Conservation (phyloP, 2,888 invertebrate genomes). For the Drosophila nr. medialis region DNA sequence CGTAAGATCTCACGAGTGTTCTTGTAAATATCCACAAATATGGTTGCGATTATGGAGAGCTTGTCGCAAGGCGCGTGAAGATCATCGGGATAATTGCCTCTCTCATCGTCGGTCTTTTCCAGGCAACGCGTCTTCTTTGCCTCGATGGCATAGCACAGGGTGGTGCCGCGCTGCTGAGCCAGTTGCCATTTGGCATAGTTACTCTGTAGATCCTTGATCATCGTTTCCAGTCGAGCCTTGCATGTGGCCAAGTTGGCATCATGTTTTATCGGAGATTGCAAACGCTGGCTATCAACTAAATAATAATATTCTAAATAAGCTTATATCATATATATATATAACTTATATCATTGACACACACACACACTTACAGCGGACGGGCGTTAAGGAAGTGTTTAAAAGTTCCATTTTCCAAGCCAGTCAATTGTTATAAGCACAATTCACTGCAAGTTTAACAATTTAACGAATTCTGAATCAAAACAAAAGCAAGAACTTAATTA, state of each 20-base stretch:
- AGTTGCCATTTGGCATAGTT: conserved; percentile 82
- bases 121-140: conserved; percentile 77
- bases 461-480: conserved; percentile 19
- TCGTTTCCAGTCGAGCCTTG: conserved; percentile 69
- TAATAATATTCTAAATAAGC: conserved; percentile 35
- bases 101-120: conserved; percentile 43
- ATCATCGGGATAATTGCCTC: conserved; percentile 69
- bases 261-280: conserved; percentile 41
- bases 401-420: conserved; percentile 12
- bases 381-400: conserved; percentile 62
- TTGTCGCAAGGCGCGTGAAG: conserved; percentile 76
- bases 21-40: conserved; percentile 77
- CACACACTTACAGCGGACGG: conserved; percentile 74
- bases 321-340: too few relatives aligned
- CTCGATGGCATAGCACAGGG: conserved; percentile 81
- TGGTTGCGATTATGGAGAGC: conserved; percentile 74
- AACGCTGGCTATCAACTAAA: conserved; percentile 64
- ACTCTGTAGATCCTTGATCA: conserved; percentile 67
- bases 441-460: not conserved
- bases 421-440: not conserved
- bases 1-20: conserved; percentile 68
- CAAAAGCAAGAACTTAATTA: not conserved
- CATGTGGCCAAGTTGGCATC: conserved; percentile 66
- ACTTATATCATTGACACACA: not conserved
- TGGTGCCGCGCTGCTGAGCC: conserved; percentile 80